Base-by-base conservation (phyloP, 1,140 invertebrate genomes). In the Drosophila funebris region DNA sequence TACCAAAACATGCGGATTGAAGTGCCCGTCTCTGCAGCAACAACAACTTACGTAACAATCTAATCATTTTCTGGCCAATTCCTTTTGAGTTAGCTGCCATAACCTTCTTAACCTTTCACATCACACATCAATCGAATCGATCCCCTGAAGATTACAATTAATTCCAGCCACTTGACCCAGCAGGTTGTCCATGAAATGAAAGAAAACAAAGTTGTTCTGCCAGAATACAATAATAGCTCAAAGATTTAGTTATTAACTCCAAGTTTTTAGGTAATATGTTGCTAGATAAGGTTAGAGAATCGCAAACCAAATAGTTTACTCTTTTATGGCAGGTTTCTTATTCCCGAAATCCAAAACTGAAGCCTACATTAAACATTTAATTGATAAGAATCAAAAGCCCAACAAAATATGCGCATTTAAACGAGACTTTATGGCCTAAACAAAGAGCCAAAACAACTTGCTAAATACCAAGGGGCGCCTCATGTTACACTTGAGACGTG, bases 121-220 rank as follows among this genome's bases (percentile, higher is more conserved):
- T 33, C 69, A 63, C 54, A 72, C 58, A 50, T 27, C 33, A 18
- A 31, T 29, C 29, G 31, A 64, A 18, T 46, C 37, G 79, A 85
- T 62, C 81, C 76, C 81, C 81, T 56, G 80, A 83, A 84, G 70
- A 83, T 76, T 76, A 85, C 81, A 85, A 83, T 83, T 85, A 83
- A 85, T 76, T 76, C 57, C 53, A 64, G 73, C 62, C 69, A 48
- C 44, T 66, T 36, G 36, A 56, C 80, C 3, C 80, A 85, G 81
- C 80, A 60, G 80, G 80, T 56, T 63, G 73, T 13, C 81, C 39
- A 36, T n/a, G n/a, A 73, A 61, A 60, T 24, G 68, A 36, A 66
- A 22, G 33, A 58, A 48, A 74, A 64, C 29, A 39, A 54, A 50
- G 33, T 63, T 52, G 46, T 36, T 36, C n/a, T 41, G 61, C 46